Base-by-base conservation (phyloP, 2,113 vertebrate genomes). In the Serilophus lunatus region DNA sequence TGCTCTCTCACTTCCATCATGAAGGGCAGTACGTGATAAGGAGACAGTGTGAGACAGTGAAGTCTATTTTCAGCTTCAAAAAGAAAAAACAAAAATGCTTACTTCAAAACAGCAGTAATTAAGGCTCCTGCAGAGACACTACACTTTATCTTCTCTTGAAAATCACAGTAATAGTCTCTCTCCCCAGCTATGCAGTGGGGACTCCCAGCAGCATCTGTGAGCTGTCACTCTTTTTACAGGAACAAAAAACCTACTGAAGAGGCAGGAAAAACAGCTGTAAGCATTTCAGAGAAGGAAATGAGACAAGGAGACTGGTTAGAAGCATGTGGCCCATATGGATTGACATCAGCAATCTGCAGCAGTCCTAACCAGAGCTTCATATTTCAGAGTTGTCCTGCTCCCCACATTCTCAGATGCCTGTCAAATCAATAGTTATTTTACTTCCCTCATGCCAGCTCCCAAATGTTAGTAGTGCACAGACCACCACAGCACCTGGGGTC, bases 241-340 rank as follows among this genome's bases (percentile, higher is more conserved):
- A 94, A 97, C 70, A 95, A 96, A 92, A 95, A 95, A 59, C 69
- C 78, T 95, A 79, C 94, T 95, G 92, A 94, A 94, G 79, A 42
- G 24, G 90, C 90, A 96, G 59, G 38, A 91, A 50, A 92, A 92
- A 85, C 93, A 96, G 87, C 92, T 96, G 91, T 82, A 88, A 91
- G 92, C 59, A 69, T 93, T 95, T 92, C 66, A 82, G 65, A 88
- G 90, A 61, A 91, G 78, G 90, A 95, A 95, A 95, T 92, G 86
- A 95, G 69, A 90, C 91, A 81, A 80, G 85, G 79, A 90, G 68
- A 22, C 54, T 82, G 66, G 63, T 82, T 92, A 90, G 66, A 94
- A 91, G 82, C 95, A 92, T 65, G 69, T 87, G 94, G 95, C n/a
- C 70, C 78, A 65, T 91, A 82, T 22, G 63, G 90, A 91, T 54